Conservation (phyloP, 2,113 vertebrate genomes). For the Physeter macrocephalus region DNA sequence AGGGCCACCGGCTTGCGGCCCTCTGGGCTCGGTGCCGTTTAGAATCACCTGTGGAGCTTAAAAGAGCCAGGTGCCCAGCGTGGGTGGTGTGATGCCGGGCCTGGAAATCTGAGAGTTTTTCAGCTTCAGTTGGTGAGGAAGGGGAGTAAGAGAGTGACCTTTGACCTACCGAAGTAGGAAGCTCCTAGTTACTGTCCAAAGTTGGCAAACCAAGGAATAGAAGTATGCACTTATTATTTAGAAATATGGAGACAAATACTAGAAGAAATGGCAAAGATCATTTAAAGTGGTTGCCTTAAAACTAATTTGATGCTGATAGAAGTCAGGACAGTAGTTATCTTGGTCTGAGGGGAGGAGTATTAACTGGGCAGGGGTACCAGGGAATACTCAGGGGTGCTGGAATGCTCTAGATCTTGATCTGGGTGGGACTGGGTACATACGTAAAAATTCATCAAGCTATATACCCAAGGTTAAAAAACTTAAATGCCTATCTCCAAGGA, state of each 20-base stretch:
- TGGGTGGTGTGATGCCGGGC: neutral
- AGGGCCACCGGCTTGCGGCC: neutral
- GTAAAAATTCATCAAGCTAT: neutral
- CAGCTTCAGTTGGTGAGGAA: neutral
- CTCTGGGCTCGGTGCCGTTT: neutral
- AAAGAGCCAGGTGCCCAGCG: neutral
- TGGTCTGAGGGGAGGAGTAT: neutral
- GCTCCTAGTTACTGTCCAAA: neutral
- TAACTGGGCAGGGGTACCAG: neutral
- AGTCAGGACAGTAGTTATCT: neutral
- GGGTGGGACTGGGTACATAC: fast-evolving
- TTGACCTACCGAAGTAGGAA: neutral
- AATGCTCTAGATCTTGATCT: neutral
- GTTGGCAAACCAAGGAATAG: neutral
- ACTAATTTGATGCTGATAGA: neutral
- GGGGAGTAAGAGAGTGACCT: neutral
- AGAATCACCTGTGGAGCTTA: neutral
- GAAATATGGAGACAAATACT: neutral
- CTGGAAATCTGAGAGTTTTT: neutral
- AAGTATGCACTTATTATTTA: neutral
- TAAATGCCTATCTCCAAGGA: neutral
- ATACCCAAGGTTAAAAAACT: neutral
- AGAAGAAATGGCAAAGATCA: neutral
- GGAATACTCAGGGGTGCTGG: neutral
- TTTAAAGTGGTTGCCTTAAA: neutral